Base-by-base conservation (phyloP, 1,140 invertebrate genomes). In the Calephelis nemesis region DNA sequence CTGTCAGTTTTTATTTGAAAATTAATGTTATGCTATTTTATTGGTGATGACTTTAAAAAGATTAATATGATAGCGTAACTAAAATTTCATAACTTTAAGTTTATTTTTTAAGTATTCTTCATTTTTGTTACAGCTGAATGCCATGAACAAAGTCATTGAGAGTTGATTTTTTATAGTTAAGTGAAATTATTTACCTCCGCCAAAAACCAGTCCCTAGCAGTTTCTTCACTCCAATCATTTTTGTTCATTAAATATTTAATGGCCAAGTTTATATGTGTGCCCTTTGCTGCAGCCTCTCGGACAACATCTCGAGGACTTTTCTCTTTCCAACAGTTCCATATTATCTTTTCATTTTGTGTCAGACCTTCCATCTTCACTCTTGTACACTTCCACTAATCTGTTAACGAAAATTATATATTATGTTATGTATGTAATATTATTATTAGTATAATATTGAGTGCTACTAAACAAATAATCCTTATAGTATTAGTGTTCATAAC, bases 221-320 rank as follows among this genome's bases (percentile, higher is more conserved):
- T 92, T 9, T 90, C 79, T 39, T 92, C 81, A 64, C 82, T 90
- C 88, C 93, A 93, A 65, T 86, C 82, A 74, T 93, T 93, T 74
- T 94, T 92, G 13, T 77, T 79, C 54, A 92, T 91, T 12, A 95
- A 81, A 85, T 93, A 95, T 74, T 93, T 92, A 50, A 93, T 83
- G 62, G 94, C 94, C 65, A 95, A 77, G 45, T 92, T 82, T 62
- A 95, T 92, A 74, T 94, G 93, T 52, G 92, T 93, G 12, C 94
- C 94, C 83, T 95, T 95, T 0, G 93, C 93, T 64, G 94, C 94
- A 49, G 95, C 93, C 81, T 95, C 94, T 72, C 95, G 87, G 0
- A 94, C 93, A 47, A 95, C 92, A 82, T 95, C 94, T 76, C 93
- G 84, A 30, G 92, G 88, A 45, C 92, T 90, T 52, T 94, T 91